Conservation (phyloP, 2,797 vertebrate species). For the Betta splendens region DNA sequence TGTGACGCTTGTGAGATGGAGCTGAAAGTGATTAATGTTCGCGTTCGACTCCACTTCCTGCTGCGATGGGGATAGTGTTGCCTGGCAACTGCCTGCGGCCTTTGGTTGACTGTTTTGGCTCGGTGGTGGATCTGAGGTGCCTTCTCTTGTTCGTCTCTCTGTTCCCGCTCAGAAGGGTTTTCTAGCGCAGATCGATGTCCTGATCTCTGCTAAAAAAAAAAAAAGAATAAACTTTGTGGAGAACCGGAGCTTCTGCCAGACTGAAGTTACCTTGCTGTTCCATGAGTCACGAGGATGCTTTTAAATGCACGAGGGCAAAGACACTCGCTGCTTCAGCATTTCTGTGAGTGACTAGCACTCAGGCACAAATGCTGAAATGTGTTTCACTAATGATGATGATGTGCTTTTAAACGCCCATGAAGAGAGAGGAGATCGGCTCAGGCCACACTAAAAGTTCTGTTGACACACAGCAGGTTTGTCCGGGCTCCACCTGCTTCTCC, state of each 20-base stretch:
- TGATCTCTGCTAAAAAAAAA: background rate
- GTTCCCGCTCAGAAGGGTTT: conserved; percentile 57
- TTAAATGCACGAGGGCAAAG: conserved; percentile 34
- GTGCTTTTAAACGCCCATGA: background rate
- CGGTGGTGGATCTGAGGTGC: conserved; percentile 58
- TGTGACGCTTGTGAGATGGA: conserved; percentile 59
- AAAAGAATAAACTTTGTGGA: conserved; percentile 3
- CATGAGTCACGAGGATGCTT: conserved; percentile 22
- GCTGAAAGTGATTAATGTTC: conserved; percentile 77
- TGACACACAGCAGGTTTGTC: conserved; percentile 41
- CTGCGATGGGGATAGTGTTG: conserved; percentile 78
- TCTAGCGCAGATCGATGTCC: conserved; percentile 21
- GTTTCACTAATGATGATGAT: conserved; percentile 25
- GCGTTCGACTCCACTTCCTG: conserved; percentile 72
- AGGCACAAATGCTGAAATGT: conserved; percentile 22
- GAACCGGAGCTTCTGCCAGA: background rate
- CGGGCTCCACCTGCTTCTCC: conserved; percentile 50
- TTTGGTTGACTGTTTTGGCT: conserved; percentile 71
- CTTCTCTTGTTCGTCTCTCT: conserved; percentile 52
- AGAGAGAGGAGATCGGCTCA: conserved; percentile 4
- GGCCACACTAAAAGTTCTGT: conserved; percentile 36
- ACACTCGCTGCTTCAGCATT: conserved; percentile 17
- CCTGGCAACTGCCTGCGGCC: conserved; percentile 80
- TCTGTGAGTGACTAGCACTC: conserved; percentile 12
- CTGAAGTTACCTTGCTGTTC: conserved; percentile 6